Conservation (phyloP, 2,888 invertebrate genomes). For the Antheraea yamamai region DNA sequence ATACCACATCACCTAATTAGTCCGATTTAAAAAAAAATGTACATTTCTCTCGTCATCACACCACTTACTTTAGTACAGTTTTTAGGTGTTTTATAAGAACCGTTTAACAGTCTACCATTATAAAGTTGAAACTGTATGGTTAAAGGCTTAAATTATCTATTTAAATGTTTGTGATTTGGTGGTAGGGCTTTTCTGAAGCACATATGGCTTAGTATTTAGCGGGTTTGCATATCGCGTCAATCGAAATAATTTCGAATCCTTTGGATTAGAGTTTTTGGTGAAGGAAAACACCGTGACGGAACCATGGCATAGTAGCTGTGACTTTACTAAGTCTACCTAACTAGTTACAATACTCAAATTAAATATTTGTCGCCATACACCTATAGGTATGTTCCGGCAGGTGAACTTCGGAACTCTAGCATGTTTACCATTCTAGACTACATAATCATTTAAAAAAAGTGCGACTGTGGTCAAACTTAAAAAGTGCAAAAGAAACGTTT, state of each 20-base stretch:
- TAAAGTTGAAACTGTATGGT: no score
- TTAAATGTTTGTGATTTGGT: neutral
- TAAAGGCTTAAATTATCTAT: no score
- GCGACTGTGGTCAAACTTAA: neutral
- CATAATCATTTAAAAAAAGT: neutral
- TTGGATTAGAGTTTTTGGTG: neutral
- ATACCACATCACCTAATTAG: slow-evolving; percentile 42
- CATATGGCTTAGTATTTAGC: neutral
- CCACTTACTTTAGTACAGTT: neutral
- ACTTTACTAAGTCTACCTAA: neutral
- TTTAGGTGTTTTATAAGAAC: neutral
- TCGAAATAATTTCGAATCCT: neutral
- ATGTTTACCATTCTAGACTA: neutral
- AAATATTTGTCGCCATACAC: neutral
- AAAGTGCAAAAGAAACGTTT: neutral
- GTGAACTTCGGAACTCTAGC: neutral
- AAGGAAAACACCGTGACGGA: neutral
- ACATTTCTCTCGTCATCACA: neutral
- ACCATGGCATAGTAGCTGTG: no score
- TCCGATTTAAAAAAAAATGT: slow-evolving; percentile 18
- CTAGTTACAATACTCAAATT: neutral
- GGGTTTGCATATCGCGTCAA: neutral
- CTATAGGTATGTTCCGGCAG: neutral
- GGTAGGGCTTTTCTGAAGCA: neutral
- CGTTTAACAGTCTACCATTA: no score